A percentile compares a stretch with the other conserved stretches of the same genome.
phyloP scores from a whole-genome alignment of 2,797 vertebrate species.

The Lutjanus campechanus region DNA sequence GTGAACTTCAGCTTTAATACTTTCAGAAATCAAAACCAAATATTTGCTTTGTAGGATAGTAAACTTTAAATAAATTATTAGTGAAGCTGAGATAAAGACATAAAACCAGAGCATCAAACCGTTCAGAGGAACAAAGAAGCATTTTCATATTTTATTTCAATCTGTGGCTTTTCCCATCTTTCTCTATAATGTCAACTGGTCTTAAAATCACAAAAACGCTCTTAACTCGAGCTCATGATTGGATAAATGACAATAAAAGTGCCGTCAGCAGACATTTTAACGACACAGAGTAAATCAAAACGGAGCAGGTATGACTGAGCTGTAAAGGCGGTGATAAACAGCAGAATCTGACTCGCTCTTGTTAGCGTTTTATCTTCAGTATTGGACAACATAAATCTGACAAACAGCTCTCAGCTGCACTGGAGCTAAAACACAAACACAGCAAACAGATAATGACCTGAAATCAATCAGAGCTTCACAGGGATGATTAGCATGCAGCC shows the following conservation, averaged over 20 bases:
- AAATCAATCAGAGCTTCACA: constrained; percentile 43
- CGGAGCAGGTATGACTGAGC: not conserved
- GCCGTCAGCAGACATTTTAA: constrained; percentile 19
- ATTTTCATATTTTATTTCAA: constrained; percentile 11
- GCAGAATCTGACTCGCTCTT: constrained; percentile 12
- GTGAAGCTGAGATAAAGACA: not conserved
- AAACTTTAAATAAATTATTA: not conserved
- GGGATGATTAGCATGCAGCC: constrained; percentile 12
- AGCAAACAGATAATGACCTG: constrained; percentile 40
- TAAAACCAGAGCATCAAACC: not conserved
- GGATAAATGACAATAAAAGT: constrained; percentile 40
- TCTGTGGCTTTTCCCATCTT: constrained; percentile 1
- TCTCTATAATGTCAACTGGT: constrained; percentile 5
- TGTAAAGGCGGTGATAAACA: constrained; percentile 19
- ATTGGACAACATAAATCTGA: constrained; percentile 27
- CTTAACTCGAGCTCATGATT: constrained; percentile 18
- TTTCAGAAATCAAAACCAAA: not conserved
- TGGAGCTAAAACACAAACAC: constrained; percentile 36
- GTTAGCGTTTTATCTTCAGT: constrained; percentile 36
- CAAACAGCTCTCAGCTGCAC: constrained; percentile 7
- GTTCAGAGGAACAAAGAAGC: constrained; percentile 6
- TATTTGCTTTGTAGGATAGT: not conserved
- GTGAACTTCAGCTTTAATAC: no score
- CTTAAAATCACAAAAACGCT: constrained; percentile 29
- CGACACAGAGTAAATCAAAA: constrained; percentile 5